Base-by-base conservation (phyloP, 2,797 vertebrate genomes). In the Acipenser ruthenus region DNA sequence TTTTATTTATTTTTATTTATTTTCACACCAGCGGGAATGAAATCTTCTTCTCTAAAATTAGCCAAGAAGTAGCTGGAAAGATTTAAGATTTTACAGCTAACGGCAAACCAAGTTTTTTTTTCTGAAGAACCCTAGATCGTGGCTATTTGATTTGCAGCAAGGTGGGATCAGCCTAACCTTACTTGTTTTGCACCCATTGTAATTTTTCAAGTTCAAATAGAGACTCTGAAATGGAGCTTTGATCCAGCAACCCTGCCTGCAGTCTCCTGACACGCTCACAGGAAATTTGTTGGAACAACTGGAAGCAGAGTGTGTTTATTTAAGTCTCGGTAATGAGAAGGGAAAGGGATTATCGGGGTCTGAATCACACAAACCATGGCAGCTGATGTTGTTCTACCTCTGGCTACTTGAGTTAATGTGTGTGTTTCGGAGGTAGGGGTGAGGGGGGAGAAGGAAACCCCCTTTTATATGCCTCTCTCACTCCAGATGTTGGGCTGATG, bases 281-380 rank as follows among this genome's bases (percentile, higher is more conserved):
- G 87, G 89, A 90, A 91, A 90, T 91, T 89, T 81, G 85, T 81
- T 88, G 85, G 86, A 90, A 91, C 86, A 89, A 89, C 90, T 89
- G 87, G 86, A 90, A 90, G 85, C 87, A 86, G 88, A 83, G 86
- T 79, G 82, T 90, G 88, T 90, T 91, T 90, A 90, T 89, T 89
- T 86, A 90, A 86, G 86, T 82, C 81, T 82, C 84, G 79, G 88
- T 90, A 90, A 90, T 90, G 89, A 91, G 85, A 79, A 88, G 80
- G 83, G 85, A 88, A 84, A 88, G 77, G 80, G 86, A 90, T 90
- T 89, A 90, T 91, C 87, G 71, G 80, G 80, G 69, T 70, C 72
- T 72, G 70, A 81, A 89, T 89, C 86, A 85, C 77, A 70, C 79
- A 89, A 87, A 84, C 78, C 80, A 73, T 82, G 81, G 86, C 80